Evolutionary conservation across 1,140 invertebrate species (phyloP), one percentile per base, ranked within the genome.

Genomic region (Streblospio benedicti): DNA sequence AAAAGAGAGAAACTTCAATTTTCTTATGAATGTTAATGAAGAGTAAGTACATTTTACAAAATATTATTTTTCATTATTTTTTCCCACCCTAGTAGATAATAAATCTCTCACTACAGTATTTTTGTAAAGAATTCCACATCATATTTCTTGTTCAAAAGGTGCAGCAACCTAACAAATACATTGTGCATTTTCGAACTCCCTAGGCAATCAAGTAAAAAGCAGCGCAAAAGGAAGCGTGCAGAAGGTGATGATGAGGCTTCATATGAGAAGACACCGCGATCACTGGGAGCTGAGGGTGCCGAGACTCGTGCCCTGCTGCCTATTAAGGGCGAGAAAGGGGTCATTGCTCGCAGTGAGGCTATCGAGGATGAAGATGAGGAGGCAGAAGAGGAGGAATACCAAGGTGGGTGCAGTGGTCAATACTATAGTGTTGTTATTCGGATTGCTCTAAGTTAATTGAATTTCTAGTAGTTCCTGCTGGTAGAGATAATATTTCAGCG

Each of bases 201-300:
- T n/a, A n/a, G n/a, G n/a, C n/a, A n/a, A n/a, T n/a, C n/a, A n/a
- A n/a, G n/a, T n/a, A n/a, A n/a, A 41, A 63, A 57, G 23, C 65
- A 65, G 58, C 30, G 56, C 52, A 60, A 63, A 43, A 62, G 55
- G 35, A 58, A 43, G n/a, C 67, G 64, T 33, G 63, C 61, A 41
- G 65, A 65, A 47, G 55, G 62, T 12, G 61, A 60, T 31, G 52
- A 63, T 27, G 60, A 62, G 25, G 63, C 61, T 43, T 25, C 54
- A 4, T 74, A 70, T 67, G 72, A 76, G 60, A 45, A 67, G 47
- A 45, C 59, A 30, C 67, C 73, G 30, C 52, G 73, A 25, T 67
- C 61, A 61, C 55, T 65, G 31, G 44, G 60, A 33, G 49, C 56
- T n/a, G 62, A 58, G 27, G 64, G 68, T 25, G 58, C 58, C 12